These are phyloP conservation scores for Pocillopora meandrina DNA, from an alignment of 92 coral and sea anemone genomes.

Conservation along the genomic window DNA sequence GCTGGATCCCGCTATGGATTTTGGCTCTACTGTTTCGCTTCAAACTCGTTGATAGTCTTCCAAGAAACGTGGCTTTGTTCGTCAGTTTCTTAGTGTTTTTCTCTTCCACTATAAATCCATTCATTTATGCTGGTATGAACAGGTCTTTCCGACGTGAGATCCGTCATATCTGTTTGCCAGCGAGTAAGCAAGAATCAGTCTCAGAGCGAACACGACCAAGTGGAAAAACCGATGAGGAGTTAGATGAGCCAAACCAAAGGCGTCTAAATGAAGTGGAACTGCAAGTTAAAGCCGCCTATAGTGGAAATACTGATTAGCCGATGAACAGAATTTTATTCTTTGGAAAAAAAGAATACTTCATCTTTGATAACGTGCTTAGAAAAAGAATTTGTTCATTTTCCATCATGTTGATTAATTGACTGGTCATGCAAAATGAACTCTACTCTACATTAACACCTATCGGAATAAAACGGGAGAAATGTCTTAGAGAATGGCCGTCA, in stretches of 20 bases:
- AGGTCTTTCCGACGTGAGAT: conserved; percentile 30
- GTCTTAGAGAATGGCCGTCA: too few species aligned
- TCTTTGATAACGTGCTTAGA: too few species aligned
- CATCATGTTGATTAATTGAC: too few species aligned
- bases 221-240: background rate
- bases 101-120: conserved; percentile 39
- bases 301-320: background rate
- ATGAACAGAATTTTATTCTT: background rate
- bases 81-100: conserved; percentile 34
- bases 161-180: background rate
- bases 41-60: conserved; percentile 16
- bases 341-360: too few species aligned
- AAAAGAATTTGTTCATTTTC: too few species aligned
- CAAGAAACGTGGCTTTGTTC: conserved; percentile 22
- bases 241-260: background rate
- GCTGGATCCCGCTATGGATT: conserved; percentile 45
- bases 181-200: background rate
- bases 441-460: too few species aligned
- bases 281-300: background rate
- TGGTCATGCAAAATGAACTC: too few species aligned
- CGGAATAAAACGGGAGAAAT: too few species aligned
- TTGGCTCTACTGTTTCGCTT: conserved; percentile 41
- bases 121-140: conserved; percentile 47
- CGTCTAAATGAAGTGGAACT: background rate
- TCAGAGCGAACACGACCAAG: background rate